A percentile compares a stretch with the other conserved stretches of the same genome.
phyloP scores from a whole-genome alignment of 1,140 invertebrate species.

The Trachelipus rathkii region DNA sequence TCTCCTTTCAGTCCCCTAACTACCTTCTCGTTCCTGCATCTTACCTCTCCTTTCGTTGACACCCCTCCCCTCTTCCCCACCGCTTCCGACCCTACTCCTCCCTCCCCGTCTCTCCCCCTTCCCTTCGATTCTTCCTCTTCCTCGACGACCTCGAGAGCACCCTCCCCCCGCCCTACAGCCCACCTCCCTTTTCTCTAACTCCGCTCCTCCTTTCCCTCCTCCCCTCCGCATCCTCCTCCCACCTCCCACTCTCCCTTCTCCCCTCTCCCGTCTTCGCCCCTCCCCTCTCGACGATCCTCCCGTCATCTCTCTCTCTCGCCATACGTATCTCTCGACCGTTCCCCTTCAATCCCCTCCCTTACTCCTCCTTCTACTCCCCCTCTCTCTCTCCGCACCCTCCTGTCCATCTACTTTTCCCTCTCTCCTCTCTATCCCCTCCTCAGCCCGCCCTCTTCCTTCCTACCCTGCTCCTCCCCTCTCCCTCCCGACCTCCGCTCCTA shows the following conservation, averaged over 20 bases:
- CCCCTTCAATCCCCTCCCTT: not conserved
- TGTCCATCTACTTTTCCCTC: too few relatives aligned
- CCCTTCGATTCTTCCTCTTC: constrained; percentile 6
- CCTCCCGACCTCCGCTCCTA: not conserved
- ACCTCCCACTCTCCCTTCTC: too few relatives aligned
- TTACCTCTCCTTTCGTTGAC: not conserved
- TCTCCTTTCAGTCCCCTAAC: constrained; percentile 19
- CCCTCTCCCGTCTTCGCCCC: too few relatives aligned
- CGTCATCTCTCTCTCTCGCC: not conserved
- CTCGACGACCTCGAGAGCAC: not conserved
- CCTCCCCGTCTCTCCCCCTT: not conserved
- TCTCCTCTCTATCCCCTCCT: too few relatives aligned
- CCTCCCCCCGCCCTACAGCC: not conserved
- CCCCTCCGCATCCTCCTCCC: not conserved
- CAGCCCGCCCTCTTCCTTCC: not conserved
- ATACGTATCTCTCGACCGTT: not conserved
- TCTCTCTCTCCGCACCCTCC: too few relatives aligned
- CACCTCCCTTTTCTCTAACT: too few relatives aligned
- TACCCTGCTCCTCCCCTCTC: not conserved
- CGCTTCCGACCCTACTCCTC: not conserved
- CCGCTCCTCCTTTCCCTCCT: not conserved
- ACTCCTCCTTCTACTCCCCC: not conserved
- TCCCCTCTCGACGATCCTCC: too few relatives aligned
- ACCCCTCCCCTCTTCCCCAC: not conserved
- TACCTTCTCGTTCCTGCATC: not conserved